Conservation (phyloP, 2,888 invertebrate species). For the Lypha dubia region DNA sequence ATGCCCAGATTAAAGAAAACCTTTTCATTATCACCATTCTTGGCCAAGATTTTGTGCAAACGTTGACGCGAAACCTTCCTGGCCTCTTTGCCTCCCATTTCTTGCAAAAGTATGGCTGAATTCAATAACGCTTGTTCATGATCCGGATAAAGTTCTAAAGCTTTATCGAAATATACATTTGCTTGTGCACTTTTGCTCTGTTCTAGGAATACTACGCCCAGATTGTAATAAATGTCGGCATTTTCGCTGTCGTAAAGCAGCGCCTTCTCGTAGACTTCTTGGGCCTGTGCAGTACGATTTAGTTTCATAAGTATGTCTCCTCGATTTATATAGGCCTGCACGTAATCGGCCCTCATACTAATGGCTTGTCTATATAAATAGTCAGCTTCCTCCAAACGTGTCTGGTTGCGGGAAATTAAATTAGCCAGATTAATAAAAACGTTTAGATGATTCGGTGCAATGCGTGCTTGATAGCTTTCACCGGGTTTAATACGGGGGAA, state of each 20-base stretch:
- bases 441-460: slow-evolving; percentile 97
- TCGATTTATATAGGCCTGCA: slow-evolving; percentile 95
- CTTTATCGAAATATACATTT: slow-evolving; percentile 95
- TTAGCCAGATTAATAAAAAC: slow-evolving; percentile 98
- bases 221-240: slow-evolving; percentile 96
- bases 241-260: slow-evolving; percentile 96
- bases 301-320: slow-evolving; percentile 97
- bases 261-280: slow-evolving; percentile 96
- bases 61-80: slow-evolving; percentile 92
- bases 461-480: slow-evolving; percentile 96
- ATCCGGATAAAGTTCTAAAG: slow-evolving; percentile 95
- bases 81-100: slow-evolving; percentile 91
- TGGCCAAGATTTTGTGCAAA: slow-evolving; percentile 90
- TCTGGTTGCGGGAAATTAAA: slow-evolving; percentile 95
- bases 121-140: slow-evolving; percentile 97
- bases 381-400: slow-evolving; percentile 96
- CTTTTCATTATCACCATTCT: slow-evolving; percentile 90
- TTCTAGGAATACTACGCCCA: slow-evolving; percentile 97
- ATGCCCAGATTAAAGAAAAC: slow-evolving; percentile 98
- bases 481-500: slow-evolving; percentile 96
- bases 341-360: slow-evolving; percentile 97
- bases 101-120: slow-evolving; percentile 96
- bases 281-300: slow-evolving; percentile 96
- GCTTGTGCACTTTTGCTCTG: slow-evolving; percentile 96
- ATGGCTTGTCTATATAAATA: slow-evolving; percentile 96